phyloP scores from a whole-genome alignment of 2,888 invertebrate species.

The Sinhomidia bicolor region DNA sequence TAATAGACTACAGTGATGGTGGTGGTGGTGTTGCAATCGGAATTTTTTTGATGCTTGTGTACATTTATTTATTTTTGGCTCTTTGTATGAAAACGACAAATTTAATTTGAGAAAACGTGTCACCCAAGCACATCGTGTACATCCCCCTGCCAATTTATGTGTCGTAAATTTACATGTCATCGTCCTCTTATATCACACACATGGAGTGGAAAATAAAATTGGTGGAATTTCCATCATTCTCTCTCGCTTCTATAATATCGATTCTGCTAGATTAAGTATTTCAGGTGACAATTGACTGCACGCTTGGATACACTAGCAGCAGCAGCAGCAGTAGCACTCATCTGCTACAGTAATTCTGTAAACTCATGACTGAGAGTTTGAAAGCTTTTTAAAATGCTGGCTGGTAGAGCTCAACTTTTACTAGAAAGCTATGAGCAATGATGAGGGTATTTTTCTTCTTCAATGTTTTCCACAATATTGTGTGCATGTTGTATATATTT shows the following conservation, averaged over 20 bases:
- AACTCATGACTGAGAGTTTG: background rate
- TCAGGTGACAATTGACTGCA: slow-evolving; percentile 46
- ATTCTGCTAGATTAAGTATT: background rate
- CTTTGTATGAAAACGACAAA: background rate
- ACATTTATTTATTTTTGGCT: slow-evolving; percentile 16
- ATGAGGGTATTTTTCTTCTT: background rate
- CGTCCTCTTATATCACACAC: background rate
- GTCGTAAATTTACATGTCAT: slow-evolving; percentile 38
- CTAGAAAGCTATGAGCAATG: background rate
- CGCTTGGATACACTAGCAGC: slow-evolving; percentile 19
- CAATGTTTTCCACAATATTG: background rate
- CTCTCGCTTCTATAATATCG: background rate
- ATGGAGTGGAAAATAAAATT: background rate
- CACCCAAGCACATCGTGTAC: slow-evolving; percentile 21
- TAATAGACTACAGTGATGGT: too few relatives aligned
- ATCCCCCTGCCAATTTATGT: slow-evolving; percentile 17
- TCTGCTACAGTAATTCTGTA: background rate
- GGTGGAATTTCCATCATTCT: slow-evolving; percentile 14
- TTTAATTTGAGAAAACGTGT: slow-evolving; percentile 43
- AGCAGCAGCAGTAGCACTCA: background rate
- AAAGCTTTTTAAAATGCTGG: too few relatives aligned
- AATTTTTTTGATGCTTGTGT: background rate
- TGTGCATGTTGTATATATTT: background rate
- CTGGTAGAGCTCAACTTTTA: too few relatives aligned
- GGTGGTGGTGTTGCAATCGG: background rate